Evolutionary conservation across 1,140 invertebrate genomes (phyloP).

Genomic region (Matsumurasca onukii): DNA sequence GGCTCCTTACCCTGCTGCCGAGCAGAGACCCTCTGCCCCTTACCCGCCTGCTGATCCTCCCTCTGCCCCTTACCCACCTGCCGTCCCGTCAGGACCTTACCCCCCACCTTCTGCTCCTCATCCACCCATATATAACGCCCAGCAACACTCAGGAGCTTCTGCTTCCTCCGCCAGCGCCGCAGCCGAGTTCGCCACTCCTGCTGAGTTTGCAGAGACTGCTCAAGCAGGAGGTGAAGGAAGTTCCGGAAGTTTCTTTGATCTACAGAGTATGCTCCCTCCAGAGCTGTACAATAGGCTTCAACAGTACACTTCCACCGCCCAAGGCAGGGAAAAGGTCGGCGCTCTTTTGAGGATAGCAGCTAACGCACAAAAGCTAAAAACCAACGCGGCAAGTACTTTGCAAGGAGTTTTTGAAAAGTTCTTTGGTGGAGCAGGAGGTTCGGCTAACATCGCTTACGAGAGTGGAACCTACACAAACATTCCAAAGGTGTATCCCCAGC

Average conservation of each 20-base stretch:
- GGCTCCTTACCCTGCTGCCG: background rate
- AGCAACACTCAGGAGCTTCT: background rate
- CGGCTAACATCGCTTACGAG: background rate
- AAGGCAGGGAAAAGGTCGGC: background rate
- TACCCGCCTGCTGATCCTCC: background rate
- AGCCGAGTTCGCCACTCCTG: background rate
- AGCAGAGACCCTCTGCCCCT: background rate
- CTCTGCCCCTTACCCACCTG: background rate
- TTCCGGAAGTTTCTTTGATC: background rate
- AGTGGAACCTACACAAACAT: slow-evolving; percentile 20
- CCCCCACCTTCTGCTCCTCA: background rate
- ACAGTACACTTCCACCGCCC: background rate
- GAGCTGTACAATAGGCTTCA: background rate
- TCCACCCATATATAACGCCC: background rate
- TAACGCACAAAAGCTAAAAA: slow-evolving; percentile 17
- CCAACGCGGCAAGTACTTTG: background rate
- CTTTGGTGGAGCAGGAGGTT: slow-evolving; percentile 24
- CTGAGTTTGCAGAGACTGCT: background rate
- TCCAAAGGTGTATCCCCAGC: slow-evolving; percentile 10
- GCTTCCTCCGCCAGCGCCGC: background rate
- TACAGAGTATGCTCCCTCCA: slow-evolving; percentile 9
- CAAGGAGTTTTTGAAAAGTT: slow-evolving; percentile 10
- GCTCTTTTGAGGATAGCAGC: background rate
- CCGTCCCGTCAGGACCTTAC: background rate
- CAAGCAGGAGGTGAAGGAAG: background rate